Evolutionary conservation across 2,888 invertebrate genomes (phyloP), one percentile per base, ranked within the genome.

Genomic region (Atethmia centrago): DNA sequence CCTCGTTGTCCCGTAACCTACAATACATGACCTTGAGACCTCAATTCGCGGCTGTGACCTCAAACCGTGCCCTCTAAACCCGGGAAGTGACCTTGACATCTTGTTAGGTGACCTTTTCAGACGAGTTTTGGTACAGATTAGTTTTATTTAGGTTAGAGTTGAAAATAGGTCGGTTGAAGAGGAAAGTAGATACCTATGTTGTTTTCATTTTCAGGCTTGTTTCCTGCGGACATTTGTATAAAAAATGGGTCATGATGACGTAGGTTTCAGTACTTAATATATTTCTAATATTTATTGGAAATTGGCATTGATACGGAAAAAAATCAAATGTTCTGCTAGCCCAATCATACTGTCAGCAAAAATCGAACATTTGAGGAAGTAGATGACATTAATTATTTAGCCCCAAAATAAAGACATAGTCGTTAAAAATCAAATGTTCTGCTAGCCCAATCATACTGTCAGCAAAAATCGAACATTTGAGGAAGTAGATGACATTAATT

Each of bases 1-100:
- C 80, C 81, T 66, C 76, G 40, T 74, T 77, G 66, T 85, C 74
- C 83, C 79, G 70, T 83, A 84, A 84, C 84, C 85, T 75, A 79
- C 75, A 82, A 77, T 74, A 49, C 12, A 21, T 67, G 75, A 82
- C 85, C 83, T 83, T 83, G 80, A 76, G 73, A 68, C 85, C 88
- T 78, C 77, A 47, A 70, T 84, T 78, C 80, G 77, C 53, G 80
- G 73, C 62, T 82, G 67, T 75, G 85, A 40, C 85, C 85, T 76
- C 74, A 28, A 72, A 74, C 16, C 65, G 74, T 68, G 86, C 83
- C 87, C 88, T 79, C 84, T n/a, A 84, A 79, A 65, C 66, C 67
- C 77, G 58, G 56, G 65, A 61, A 31, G 21, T 80, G 80, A 84
- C 89, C 89, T 87, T 86, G 86, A 80, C 80, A 74, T 77, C 65